phyloP scores from a whole-genome alignment of 2,888 invertebrate genomes.

The Esperia sulphurella region DNA sequence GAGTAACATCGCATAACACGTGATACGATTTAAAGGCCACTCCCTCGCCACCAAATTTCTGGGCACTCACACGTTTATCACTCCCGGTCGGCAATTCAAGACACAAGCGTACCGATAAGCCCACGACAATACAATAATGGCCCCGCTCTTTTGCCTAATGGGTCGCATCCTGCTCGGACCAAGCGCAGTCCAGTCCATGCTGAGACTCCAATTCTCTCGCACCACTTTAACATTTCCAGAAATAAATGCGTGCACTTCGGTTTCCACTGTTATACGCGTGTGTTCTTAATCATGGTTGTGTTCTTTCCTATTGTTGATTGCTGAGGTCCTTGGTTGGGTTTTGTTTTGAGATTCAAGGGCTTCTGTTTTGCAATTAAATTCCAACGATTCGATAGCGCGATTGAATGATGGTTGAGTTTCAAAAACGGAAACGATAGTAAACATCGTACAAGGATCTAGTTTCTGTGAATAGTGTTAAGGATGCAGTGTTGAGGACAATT shows the following conservation, averaged over 20 bases:
- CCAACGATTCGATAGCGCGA: not conserved
- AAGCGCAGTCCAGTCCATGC: slow-evolving; percentile 72
- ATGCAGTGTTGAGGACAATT: slow-evolving; percentile 66
- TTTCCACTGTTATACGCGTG: too few species aligned
- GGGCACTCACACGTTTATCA: slow-evolving; percentile 42
- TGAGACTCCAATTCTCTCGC: slow-evolving; percentile 56
- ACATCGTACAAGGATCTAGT: slow-evolving; percentile 8
- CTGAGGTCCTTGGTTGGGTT: slow-evolving; percentile 9
- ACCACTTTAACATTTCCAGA: slow-evolving; percentile 30
- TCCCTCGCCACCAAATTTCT: slow-evolving; percentile 26
- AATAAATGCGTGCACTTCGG: slow-evolving; percentile 14
- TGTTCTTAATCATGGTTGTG: slow-evolving; percentile 15
- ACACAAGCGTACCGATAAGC: slow-evolving; percentile 67
- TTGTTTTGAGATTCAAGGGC: not conserved
- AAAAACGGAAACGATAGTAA: slow-evolving; percentile 20
- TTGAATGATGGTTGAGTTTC: slow-evolving; percentile 10
- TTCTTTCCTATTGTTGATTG: slow-evolving; percentile 24
- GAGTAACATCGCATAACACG: not conserved
- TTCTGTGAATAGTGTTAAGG: slow-evolving; percentile 25
- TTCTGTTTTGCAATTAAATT: not conserved
- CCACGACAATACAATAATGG: slow-evolving; percentile 77
- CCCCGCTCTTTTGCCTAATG: slow-evolving; percentile 71
- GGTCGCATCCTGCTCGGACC: slow-evolving; percentile 64
- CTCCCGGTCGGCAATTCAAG: slow-evolving; percentile 52
- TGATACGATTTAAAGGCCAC: slow-evolving; percentile 6